phyloP scores from a whole-genome alignment of 2,888 invertebrate genomes.

The Drepana falcataria region DNA sequence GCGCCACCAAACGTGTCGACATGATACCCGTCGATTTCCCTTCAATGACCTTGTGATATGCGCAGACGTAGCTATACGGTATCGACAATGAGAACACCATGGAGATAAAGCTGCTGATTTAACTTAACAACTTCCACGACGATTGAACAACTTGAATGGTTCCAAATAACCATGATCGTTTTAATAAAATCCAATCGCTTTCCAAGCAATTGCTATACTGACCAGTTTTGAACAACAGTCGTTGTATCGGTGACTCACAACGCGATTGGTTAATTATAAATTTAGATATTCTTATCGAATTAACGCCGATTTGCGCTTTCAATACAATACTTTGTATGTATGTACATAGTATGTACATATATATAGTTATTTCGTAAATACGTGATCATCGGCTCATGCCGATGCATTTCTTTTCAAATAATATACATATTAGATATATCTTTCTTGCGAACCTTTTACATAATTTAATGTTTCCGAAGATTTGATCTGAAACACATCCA shows the following conservation, averaged over 20 bases:
- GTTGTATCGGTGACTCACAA: constrained; percentile 45
- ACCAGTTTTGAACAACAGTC: constrained; percentile 28
- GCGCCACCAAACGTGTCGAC: constrained; percentile 49
- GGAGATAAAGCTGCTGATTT: constrained; percentile 36
- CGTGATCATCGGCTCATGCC: constrained; percentile 23
- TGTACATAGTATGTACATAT: not conserved
- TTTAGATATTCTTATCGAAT: constrained; percentile 25
- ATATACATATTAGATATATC: too few species aligned
- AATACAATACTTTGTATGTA: constrained; percentile 10
- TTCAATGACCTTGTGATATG: constrained; percentile 67
- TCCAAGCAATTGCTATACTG: constrained; percentile 10
- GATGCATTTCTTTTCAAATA: not conserved
- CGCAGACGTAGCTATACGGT: constrained; percentile 44
- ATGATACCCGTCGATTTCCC: constrained; percentile 66
- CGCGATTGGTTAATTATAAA: constrained; percentile 16
- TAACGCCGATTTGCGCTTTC: constrained; percentile 6
- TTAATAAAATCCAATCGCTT: constrained; percentile 27
- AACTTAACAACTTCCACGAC: constrained; percentile 17
- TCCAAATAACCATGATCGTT: constrained; percentile 25
- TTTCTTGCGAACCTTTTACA: too few species aligned
- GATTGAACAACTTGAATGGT: constrained; percentile 22
- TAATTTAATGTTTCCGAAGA: not conserved
- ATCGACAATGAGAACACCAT: constrained; percentile 41
- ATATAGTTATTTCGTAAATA: constrained; percentile 1
- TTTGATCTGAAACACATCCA: not conserved